Base-by-base conservation (phyloP, 2,797 vertebrate species). In the Hydrophis major region DNA sequence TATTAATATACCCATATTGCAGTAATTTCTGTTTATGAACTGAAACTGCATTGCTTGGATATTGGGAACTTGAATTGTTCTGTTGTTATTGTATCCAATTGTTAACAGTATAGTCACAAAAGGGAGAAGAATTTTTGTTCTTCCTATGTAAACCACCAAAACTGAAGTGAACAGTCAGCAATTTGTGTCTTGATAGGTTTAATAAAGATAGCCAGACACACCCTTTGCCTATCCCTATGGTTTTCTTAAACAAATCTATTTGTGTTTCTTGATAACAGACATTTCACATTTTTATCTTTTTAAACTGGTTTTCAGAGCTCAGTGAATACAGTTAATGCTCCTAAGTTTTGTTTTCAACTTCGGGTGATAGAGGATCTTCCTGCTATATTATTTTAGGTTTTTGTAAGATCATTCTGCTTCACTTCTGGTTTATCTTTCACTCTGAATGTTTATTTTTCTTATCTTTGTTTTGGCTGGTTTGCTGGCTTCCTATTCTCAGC, bases 261-360 rank as follows among this genome's bases (percentile, higher is more conserved):
- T 94, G 8, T 10, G 20, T 83, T 83, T 25, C 74, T 12, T 47
- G 20, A 22, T 61, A 94, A 14, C 2, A 69, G 47, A 6, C 20
- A 5, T 91, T 91, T 96, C 94, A 91, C 56, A 86, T 28, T 47
- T 94, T 20, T n/a, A 94, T 94, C 83, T 87, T 61, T 13, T 89
- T 94, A 87, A 28, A 32, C 88, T 95, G 83, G 93, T 92, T 95
- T 96, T 69, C 69, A 53, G 94, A 63, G 53, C 42, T 13, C 92
- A 88, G 25, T 10, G 94, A 94, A 20, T 88, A 28, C 92, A 96
- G 91, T 93, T 95, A 92, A 92, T 89, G 93, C 92, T 66, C 90
- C 86, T 55, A 61, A 93, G 59, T 93, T 96, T 96, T 95, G 96
- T 96, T 95, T 96, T 92, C 93, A 94, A 94, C 66, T 4, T 4